A percentile compares a stretch with the other conserved stretches of the same genome.
These are phyloP conservation scores for Poliocrania exsul DNA, from an alignment of 2,797 vertebrate species.

Conservation along the genomic window DNA sequence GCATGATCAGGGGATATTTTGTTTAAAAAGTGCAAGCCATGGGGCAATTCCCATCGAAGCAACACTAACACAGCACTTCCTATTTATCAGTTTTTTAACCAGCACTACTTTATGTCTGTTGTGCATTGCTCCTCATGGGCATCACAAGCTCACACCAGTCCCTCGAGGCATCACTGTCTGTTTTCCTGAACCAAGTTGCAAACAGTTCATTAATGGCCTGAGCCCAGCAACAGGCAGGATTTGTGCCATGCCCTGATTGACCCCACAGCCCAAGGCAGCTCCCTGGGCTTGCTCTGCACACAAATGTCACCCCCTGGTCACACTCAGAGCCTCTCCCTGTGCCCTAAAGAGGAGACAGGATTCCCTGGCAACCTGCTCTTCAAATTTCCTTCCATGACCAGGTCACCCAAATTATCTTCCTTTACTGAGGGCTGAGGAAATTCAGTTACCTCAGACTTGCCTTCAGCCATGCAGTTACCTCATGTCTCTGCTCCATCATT, in stretches of 20 bases:
- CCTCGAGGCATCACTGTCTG: neutral
- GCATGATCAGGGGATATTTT: neutral
- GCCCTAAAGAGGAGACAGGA: fast-evolving
- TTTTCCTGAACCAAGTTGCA: neutral
- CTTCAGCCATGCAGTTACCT: neutral
- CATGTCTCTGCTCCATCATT: neutral
- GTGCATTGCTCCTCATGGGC: neutral
- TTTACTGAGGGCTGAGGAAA: neutral
- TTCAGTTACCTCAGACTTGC: neutral
- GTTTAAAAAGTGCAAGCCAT: neutral
- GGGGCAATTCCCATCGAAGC: neutral
- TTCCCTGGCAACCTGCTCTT: neutral
- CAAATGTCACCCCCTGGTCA: neutral
- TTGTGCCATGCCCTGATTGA: neutral
- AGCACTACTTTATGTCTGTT: neutral
- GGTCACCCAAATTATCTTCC: neutral
- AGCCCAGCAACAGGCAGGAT: neutral
- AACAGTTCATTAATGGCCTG: neutral
- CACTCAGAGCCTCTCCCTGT: neutral
- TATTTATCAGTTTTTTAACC: neutral
- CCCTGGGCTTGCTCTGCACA: neutral
- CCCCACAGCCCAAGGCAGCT: neutral
- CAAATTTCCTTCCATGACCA: neutral
- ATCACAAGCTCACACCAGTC: neutral
- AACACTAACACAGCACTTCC: neutral